Evolutionary conservation across 2,888 invertebrate genomes (phyloP).

Genomic region (Boloria euphrosyne): DNA sequence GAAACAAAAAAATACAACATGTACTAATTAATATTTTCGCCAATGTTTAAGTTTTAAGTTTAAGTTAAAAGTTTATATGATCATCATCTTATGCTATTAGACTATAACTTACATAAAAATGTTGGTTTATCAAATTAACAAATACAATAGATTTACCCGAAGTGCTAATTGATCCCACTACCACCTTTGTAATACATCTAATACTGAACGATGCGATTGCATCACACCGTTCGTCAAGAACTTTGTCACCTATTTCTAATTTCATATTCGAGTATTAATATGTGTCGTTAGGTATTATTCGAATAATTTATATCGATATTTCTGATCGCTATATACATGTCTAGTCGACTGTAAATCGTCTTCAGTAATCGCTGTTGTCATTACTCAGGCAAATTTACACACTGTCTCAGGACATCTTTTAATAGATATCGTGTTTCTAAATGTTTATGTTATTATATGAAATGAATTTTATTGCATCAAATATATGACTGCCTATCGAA

Average conservation of each 20-base stretch:
- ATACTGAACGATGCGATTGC: too few relatives aligned
- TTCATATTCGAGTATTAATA: conserved; percentile 47
- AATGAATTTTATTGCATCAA: too few relatives aligned
- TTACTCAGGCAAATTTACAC: conserved; percentile 37
- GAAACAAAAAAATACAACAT: too few relatives aligned
- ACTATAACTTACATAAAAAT: too few relatives aligned
- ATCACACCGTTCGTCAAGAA: background rate
- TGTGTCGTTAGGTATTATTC: conserved; percentile 54
- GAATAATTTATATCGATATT: conserved; percentile 62
- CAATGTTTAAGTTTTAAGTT: too few relatives aligned
- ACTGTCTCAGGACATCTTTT: conserved; percentile 15
- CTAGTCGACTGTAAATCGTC: conserved; percentile 39
- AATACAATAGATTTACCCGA: too few relatives aligned
- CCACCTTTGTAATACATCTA: background rate
- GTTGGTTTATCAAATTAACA: too few relatives aligned
- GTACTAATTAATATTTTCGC: too few relatives aligned
- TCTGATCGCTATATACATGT: conserved; percentile 61
- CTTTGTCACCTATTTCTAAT: background rate
- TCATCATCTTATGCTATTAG: too few relatives aligned
- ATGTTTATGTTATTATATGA: background rate
- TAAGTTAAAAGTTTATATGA: too few relatives aligned
- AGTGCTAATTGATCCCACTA: too few relatives aligned
- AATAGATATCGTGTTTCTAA: conserved; percentile 16
- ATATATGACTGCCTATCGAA: too few relatives aligned
- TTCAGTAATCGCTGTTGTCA: conserved; percentile 36